Percentiles rank a stretch among this genome's conserved stretches.
Evolutionary conservation across 1,140 invertebrate genomes (phyloP).

Genomic region (Danaus plexippus): DNA sequence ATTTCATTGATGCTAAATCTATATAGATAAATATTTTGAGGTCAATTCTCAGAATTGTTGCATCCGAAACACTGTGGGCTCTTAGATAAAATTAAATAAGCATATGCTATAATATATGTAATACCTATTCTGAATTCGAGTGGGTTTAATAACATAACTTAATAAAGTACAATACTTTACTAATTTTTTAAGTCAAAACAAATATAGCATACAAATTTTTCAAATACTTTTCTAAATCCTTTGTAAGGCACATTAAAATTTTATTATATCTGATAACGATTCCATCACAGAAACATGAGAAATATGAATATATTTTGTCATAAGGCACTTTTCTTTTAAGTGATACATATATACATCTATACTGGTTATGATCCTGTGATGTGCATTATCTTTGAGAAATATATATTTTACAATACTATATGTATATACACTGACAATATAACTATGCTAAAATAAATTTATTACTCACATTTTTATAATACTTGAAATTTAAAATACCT

Average conservation of each 20-base stretch:
- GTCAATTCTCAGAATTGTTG: constrained; percentile 13
- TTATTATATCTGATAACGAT: constrained; percentile 19
- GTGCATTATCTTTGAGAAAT: constrained; percentile 4
- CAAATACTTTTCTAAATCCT: constrained; percentile 14
- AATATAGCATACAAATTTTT: background rate
- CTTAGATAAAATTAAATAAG: background rate
- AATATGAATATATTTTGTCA: constrained; percentile 5
- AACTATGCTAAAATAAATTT: background rate
- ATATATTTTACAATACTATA: constrained; percentile 3
- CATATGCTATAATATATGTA: background rate
- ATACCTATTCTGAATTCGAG: constrained; percentile 14
- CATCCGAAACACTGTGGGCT: constrained; percentile 11
- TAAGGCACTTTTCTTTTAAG: too few relatives aligned
- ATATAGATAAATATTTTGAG: constrained; percentile 15
- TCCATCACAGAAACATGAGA: constrained; percentile 14
- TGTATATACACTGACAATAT: background rate
- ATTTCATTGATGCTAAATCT: constrained; percentile 8
- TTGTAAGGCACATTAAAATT: constrained; percentile 22
- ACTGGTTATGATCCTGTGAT: too few relatives aligned
- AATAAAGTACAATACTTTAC: constrained; percentile 23
- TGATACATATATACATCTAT: too few relatives aligned
- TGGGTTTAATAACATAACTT: constrained; percentile 7
- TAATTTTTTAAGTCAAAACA: background rate
- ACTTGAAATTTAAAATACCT: constrained; percentile 7
- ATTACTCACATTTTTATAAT: constrained; percentile 2